Conservation (phyloP, 1,140 invertebrate species). For the Proctacanthus coquilletti region DNA sequence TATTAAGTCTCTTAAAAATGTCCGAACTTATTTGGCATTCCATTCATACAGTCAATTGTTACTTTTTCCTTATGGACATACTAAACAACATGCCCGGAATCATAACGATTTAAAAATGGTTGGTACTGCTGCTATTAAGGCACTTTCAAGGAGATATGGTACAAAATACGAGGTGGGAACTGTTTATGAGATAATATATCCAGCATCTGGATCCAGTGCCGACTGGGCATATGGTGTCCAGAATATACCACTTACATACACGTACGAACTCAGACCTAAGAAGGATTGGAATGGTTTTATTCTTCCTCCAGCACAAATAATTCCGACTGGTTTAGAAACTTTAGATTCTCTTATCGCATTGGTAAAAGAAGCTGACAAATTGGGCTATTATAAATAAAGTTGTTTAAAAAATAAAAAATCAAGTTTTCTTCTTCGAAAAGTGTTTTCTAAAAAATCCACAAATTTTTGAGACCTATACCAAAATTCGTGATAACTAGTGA, state of each 20-base stretch:
- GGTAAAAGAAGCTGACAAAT: slow-evolving; percentile 20
- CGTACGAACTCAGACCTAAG: slow-evolving; percentile 51
- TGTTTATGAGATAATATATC: slow-evolving; percentile 21
- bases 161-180: slow-evolving; percentile 40
- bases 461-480: too few species aligned
- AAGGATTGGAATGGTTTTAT: slow-evolving; percentile 43
- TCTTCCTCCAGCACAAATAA: slow-evolving; percentile 49
- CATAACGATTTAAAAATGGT: slow-evolving; percentile 42
- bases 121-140: slow-evolving; percentile 38
- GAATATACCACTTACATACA: slow-evolving; percentile 47
- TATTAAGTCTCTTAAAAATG: slow-evolving; percentile 10
- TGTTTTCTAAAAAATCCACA: too few species aligned
- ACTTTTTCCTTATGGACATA: slow-evolving; percentile 54
- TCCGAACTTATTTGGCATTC: slow-evolving; percentile 39
- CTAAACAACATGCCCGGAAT: slow-evolving; percentile 37
- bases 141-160: slow-evolving; percentile 41
- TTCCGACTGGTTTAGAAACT: slow-evolving; percentile 34
- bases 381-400: background rate
- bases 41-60: slow-evolving; percentile 64
- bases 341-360: slow-evolving; percentile 30
- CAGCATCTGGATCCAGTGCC: slow-evolving; percentile 43
- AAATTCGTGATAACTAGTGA: too few species aligned
- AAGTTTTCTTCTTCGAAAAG: too few species aligned
- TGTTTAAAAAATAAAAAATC: too few species aligned
- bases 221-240: slow-evolving; percentile 50